Evolutionary conservation across 1,140 invertebrate genomes (phyloP).

Genomic region (Drosophila sproati): DNA sequence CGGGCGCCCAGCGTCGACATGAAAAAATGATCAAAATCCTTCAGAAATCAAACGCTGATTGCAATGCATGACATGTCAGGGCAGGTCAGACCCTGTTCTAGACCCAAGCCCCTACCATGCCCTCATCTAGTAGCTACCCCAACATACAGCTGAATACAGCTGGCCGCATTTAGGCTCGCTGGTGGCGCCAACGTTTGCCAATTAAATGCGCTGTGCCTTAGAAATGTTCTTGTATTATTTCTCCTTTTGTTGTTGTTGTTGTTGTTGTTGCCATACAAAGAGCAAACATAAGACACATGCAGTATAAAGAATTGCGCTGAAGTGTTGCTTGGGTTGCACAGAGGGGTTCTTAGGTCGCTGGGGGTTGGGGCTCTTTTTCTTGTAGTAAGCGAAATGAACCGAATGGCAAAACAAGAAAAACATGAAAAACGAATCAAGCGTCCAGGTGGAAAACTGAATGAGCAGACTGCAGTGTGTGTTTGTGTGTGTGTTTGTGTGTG

Average conservation of each 20-base stretch:
- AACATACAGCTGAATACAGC: constrained; percentile 30
- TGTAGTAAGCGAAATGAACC: constrained; percentile 72
- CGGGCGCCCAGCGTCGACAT: constrained; percentile 44
- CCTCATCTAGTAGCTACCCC: constrained; percentile 32
- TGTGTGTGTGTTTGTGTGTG: constrained; percentile 36
- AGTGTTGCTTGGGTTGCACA: not conserved
- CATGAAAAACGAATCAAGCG: constrained; percentile 56
- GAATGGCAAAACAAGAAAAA: constrained; percentile 31
- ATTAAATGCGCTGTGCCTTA: constrained; percentile 64
- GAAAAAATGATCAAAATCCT: constrained; percentile 78
- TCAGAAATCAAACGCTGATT: constrained; percentile 79
- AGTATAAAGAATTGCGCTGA: constrained; percentile 2
- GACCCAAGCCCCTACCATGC: not conserved
- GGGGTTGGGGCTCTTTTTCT: constrained; percentile 5
- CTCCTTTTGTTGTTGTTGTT: not conserved
- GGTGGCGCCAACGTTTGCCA: constrained; percentile 71
- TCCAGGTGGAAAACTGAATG: constrained; percentile 72
- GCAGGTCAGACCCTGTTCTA: constrained; percentile 24
- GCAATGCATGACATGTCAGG: constrained; percentile 67
- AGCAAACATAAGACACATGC: constrained; percentile 7
- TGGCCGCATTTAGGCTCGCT: constrained; percentile 54
- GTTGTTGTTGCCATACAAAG: constrained; percentile 16
- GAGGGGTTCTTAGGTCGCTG: constrained; percentile 9
- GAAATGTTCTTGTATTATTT: constrained; percentile 16
- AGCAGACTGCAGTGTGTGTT: constrained; percentile 52